Evolutionary conservation across 2,888 invertebrate species (phyloP).

Genomic region (Drosophila kuntzei): DNA sequence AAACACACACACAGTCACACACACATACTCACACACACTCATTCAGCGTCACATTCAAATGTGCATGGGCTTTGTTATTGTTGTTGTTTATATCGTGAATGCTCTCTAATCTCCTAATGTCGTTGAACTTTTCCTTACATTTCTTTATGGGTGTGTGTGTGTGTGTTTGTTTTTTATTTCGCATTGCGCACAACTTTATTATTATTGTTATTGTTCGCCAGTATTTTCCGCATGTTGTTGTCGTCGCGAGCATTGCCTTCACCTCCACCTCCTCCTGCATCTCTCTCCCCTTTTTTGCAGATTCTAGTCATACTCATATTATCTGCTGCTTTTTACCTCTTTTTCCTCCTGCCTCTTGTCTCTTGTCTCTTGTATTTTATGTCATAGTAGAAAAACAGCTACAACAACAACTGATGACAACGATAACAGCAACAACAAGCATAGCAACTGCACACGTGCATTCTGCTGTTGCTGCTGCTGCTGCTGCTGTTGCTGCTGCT

Average conservation of each 20-base stretch:
- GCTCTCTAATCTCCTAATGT: slow-evolving; percentile 79
- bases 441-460: slow-evolving; percentile 70
- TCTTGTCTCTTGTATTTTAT: slow-evolving; percentile 56
- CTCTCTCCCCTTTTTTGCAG: slow-evolving; percentile 33
- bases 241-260: slow-evolving; percentile 13
- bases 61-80: slow-evolving; percentile 52
- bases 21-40: slow-evolving; percentile 12
- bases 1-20: slow-evolving; percentile 12
- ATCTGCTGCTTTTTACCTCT: slow-evolving; percentile 15
- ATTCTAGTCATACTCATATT: slow-evolving; percentile 47
- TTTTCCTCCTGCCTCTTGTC: slow-evolving; percentile 26
- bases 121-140: slow-evolving; percentile 68
- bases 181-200: slow-evolving; percentile 65
- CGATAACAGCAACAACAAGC: slow-evolving; percentile 60
- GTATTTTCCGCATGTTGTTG: slow-evolving; percentile 59
- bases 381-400: slow-evolving; percentile 60
- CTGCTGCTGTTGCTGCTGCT: slow-evolving; percentile 26
- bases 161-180: slow-evolving; percentile 33
- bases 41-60: slow-evolving; percentile 63
- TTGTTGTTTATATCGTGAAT: slow-evolving; percentile 57
- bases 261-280: slow-evolving; percentile 1
- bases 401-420: slow-evolving; percentile 61
- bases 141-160: neutral
- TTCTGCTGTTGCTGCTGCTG: slow-evolving; percentile 48
- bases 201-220: slow-evolving; percentile 59